Evolutionary conservation across 1,140 invertebrate genomes (phyloP).

Genomic region (Lasioglossum albipes): DNA sequence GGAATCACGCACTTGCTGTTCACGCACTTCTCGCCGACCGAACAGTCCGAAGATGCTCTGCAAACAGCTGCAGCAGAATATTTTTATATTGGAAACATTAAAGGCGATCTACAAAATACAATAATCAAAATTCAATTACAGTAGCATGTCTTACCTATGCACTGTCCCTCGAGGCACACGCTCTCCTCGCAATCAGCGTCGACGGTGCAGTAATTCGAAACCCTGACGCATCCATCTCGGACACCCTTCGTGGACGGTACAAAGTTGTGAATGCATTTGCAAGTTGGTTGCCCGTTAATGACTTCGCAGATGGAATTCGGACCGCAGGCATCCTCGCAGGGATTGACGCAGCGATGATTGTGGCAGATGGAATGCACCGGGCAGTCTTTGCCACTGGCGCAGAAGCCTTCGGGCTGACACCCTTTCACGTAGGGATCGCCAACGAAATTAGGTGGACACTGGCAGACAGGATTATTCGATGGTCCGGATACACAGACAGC

Average conservation of each 20-base stretch:
- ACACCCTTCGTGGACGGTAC: constrained; percentile 82
- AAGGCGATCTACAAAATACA: background rate
- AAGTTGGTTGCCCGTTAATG: constrained; percentile 86
- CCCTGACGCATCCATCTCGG: constrained; percentile 87
- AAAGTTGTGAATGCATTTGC: constrained; percentile 88
- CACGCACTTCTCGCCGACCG: constrained; percentile 88
- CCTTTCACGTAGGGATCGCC: constrained; percentile 88
- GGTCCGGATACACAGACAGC: constrained; percentile 87
- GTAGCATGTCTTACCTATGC: constrained; percentile 80
- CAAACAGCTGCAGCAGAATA: constrained; percentile 84
- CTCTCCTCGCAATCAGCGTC: constrained; percentile 89
- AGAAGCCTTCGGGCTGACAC: constrained; percentile 87
- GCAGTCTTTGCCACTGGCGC: constrained; percentile 87
- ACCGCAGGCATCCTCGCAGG: constrained; percentile 89
- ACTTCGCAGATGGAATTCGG: constrained; percentile 89
- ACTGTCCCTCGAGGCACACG: constrained; percentile 90
- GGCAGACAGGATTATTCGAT: constrained; percentile 82
- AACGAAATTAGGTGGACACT: constrained; percentile 87
- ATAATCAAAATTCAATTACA: background rate
- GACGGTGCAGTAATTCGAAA: constrained; percentile 83
- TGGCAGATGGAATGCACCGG: constrained; percentile 87
- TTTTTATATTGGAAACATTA: constrained; percentile 1
- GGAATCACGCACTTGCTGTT: constrained; percentile 88
- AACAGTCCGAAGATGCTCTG: constrained; percentile 88
- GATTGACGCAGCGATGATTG: constrained; percentile 86